Evolutionary conservation across 2,888 invertebrate genomes (phyloP).

Genomic region (Leucozona laternaria): DNA sequence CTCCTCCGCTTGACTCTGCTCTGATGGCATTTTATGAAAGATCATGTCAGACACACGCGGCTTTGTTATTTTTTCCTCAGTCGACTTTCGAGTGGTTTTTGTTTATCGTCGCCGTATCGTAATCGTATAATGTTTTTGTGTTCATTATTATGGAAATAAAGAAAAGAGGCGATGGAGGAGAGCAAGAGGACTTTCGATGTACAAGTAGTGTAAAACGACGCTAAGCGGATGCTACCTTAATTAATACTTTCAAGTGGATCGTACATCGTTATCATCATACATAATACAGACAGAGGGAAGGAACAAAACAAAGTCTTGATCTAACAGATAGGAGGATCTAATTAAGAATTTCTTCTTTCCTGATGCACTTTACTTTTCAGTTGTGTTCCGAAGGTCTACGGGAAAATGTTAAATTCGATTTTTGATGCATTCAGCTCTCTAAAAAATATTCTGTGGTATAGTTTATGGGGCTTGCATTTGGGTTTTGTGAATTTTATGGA

Average conservation of each 20-base stretch:
- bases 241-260: conserved; percentile 54
- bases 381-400: conserved; percentile 57
- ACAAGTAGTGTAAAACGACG: conserved; percentile 66
- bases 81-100: conserved; percentile 53
- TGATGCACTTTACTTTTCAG: conserved; percentile 56
- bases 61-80: conserved; percentile 6
- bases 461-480: conserved; percentile 41
- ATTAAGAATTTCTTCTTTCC: conserved; percentile 47
- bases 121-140: conserved; percentile 42
- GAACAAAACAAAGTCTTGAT: conserved; percentile 28
- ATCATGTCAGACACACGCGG: conserved; percentile 27
- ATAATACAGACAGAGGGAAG: neutral
- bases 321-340: conserved; percentile 55
- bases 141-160: conserved; percentile 57
- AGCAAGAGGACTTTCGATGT: neutral
- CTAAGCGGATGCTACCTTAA: conserved; percentile 69
- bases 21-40: conserved; percentile 28
- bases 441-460: conserved; percentile 35
- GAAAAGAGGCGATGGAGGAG: neutral
- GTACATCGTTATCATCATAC: conserved; percentile 11
- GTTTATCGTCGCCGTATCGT: conserved; percentile 45
- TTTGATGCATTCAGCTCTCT: conserved; percentile 14
- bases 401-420: conserved; percentile 64
- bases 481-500: conserved; percentile 23
- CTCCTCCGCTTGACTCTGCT: conserved; percentile 22